Evolutionary conservation across 2,888 invertebrate genomes (phyloP).

Genomic region (Gisinianus flammeolus): DNA sequence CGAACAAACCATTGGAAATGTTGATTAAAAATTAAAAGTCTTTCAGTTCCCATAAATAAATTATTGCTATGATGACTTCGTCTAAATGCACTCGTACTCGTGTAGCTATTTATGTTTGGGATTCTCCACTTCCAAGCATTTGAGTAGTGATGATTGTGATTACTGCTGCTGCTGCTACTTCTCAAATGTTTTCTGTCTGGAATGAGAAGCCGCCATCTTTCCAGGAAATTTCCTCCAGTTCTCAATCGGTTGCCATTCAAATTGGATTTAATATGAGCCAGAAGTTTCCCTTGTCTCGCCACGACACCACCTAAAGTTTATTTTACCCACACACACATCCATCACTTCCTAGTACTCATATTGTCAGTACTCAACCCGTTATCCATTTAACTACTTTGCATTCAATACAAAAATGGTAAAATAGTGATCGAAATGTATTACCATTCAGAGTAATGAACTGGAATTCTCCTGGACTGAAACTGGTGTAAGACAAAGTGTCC

Average conservation of each 20-base stretch:
- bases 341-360: too few species aligned
- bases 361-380: too few species aligned
- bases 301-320: neutral
- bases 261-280: neutral
- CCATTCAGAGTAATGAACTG: conserved; percentile 17
- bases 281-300: neutral
- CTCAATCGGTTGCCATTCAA: neutral
- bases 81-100: neutral
- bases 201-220: neutral
- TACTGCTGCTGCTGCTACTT: too few species aligned
- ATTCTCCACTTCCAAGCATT: conserved; percentile 6
- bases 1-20: conserved; percentile 22
- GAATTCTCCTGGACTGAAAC: conserved; percentile 21
- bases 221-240: neutral
- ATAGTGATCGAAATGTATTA: neutral
- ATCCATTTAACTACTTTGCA: too few species aligned
- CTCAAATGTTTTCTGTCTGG: neutral
- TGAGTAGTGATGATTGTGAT: neutral
- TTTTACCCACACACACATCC: too few species aligned
- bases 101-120: neutral
- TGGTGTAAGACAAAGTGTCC: conserved; percentile 15
- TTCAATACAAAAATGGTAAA: too few species aligned
- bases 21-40: conserved; percentile 9
- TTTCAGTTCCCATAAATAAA: neutral
- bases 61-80: conserved; percentile 4